phyloP scores from a whole-genome alignment of 2,797 vertebrate genomes.

The Syngnathus rostellatus region DNA sequence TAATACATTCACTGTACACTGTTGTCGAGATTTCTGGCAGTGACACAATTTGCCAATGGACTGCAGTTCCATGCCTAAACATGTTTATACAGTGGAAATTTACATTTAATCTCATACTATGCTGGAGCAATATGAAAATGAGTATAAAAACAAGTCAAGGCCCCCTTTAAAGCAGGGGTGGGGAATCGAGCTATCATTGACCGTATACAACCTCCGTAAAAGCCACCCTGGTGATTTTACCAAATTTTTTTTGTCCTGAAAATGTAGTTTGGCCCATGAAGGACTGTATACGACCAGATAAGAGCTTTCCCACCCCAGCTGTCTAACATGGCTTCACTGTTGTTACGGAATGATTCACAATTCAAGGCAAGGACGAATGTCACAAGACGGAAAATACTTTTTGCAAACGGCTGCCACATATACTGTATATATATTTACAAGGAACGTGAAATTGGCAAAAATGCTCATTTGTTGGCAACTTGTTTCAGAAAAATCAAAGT shows the following conservation, averaged over 20 bases:
- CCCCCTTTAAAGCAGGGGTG: neutral
- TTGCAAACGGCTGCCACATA: conserved; percentile 19
- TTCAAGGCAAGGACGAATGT: conserved; percentile 71
- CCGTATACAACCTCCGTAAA: neutral
- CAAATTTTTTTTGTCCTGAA: too few species aligned
- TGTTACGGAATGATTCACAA: conserved; percentile 65
- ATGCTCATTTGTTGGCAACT: conserved; percentile 80
- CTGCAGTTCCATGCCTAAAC: conserved; percentile 72
- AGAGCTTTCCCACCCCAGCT: neutral
- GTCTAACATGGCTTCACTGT: neutral
- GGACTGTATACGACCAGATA: too few species aligned
- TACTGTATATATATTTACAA: neutral
- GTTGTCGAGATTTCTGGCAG: conserved; percentile 86
- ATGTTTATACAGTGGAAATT: conserved; percentile 56
- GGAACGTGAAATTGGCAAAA: conserved; percentile 29
- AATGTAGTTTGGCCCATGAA: too few species aligned
- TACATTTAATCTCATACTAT: neutral
- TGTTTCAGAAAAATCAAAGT: conserved; percentile 83
- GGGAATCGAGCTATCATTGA: neutral
- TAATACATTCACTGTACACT: conserved; percentile 95
- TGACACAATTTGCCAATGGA: conserved; percentile 77
- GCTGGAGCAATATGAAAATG: neutral
- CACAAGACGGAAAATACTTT: conserved; percentile 49
- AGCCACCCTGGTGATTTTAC: too few species aligned
- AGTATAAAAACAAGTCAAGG: conserved; percentile 1